Evolutionary conservation across 2,113 vertebrate species (phyloP).

Genomic region (Amblyornis subalaris): DNA sequence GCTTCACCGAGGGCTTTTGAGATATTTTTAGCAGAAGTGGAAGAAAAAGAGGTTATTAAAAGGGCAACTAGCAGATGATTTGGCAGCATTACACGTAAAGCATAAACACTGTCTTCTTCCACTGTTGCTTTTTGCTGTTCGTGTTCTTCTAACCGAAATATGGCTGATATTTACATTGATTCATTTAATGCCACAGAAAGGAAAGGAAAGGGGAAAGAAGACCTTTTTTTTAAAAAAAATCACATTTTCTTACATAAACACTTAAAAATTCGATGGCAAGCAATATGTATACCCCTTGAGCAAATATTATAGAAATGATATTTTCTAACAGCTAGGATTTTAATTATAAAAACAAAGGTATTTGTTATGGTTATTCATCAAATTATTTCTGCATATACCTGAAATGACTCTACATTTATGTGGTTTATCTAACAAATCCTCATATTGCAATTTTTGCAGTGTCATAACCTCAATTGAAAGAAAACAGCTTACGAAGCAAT

Average conservation of each 20-base stretch:
- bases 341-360: not conserved
- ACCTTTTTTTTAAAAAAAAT: not conserved
- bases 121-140: not conserved
- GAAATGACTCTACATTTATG: not conserved
- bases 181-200: not conserved
- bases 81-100: not conserved
- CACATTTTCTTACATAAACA: not conserved
- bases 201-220: not conserved
- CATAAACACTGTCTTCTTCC: not conserved
- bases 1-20: not conserved
- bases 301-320: not conserved
- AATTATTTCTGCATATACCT: not conserved
- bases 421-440: not conserved
- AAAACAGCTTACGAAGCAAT: not conserved
- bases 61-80: not conserved
- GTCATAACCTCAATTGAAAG: not conserved
- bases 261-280: not conserved
- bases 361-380: not conserved
- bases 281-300: not conserved
- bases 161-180: not conserved
- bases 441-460: not conserved
- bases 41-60: conserved; percentile 33
- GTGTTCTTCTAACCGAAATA: not conserved
- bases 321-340: not conserved
- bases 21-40: conserved; percentile 18